Evolutionary conservation across 2,888 invertebrate genomes (phyloP), one percentile per base, ranked within the genome.

Genomic region (Clistopyga incitator): DNA sequence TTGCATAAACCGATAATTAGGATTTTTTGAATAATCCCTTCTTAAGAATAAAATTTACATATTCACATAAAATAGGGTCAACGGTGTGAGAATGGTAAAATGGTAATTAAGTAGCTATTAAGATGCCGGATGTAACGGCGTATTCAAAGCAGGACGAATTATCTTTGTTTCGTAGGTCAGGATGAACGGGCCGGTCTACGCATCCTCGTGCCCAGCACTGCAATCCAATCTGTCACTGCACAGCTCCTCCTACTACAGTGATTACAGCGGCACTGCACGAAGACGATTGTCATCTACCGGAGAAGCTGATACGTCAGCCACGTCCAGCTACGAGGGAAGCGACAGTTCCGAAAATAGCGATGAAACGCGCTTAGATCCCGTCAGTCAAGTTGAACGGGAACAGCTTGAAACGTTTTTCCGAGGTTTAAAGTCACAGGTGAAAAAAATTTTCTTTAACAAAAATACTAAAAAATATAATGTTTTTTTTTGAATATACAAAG

Each of bases 331-430:
- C 88, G 95, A 95, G 86, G 95, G 95, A 47, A 95, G 95, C 85
- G 95, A 94, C 88, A 94, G 94, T 78, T 92, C 94, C 38, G 94
- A 94, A 42, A 94, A 94, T 86, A 94, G 93, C 87, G 94, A 94
- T 72, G 94, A 94, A 84, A 93, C 94, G 25, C 91, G 93, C 6
- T 93, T 94, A 81, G 94, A 94, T 70, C 93, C 93, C 81, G 94
- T 96, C 68, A 95, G 95, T 10, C 96, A 96, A 74, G 92, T 94
- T 82, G 96, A 96, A 90, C 94, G 96, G 74, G 94, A 95, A 50
- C 96, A 96, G 91, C 95, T 97, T 80, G 96, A 97, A 91, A 95
- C 95, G 76, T 96, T 96, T 92, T 96, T 96, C 89, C 95, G 95
- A 82, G 97, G 97, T 72, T 94, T 97, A 83, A 97, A 97, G 91